Conservation (phyloP, 2,888 invertebrate genomes). For the Diarsia mendica region DNA sequence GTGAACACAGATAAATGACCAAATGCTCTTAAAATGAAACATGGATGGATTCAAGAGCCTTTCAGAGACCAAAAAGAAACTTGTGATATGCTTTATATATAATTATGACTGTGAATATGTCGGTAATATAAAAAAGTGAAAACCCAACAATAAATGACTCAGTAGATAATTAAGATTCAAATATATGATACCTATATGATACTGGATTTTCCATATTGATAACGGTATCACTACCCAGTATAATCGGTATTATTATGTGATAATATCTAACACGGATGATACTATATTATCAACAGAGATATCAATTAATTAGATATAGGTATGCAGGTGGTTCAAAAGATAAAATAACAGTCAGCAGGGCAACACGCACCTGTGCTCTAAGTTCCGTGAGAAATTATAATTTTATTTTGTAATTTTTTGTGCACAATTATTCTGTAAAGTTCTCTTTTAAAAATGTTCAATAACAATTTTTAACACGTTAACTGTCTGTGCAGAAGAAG, state of each 20-base stretch:
- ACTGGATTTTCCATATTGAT: constrained; percentile 1
- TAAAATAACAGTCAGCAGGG: constrained; percentile 26
- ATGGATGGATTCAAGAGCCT: constrained; percentile 24
- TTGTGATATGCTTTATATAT: constrained; percentile 7
- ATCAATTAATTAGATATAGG: constrained; percentile 14
- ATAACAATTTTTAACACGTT: constrained; percentile 15
- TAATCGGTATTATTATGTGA: constrained; percentile 14
- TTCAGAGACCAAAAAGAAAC: constrained; percentile 1
- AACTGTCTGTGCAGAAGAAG: background rate
- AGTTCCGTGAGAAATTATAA: constrained; percentile 16
- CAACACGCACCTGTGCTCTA: constrained; percentile 24
- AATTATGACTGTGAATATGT: constrained; percentile 12
- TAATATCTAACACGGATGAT: constrained; percentile 26
- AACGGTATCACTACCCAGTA: constrained; percentile 7
- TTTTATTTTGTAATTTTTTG: constrained; percentile 18
- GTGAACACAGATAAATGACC: constrained; percentile 24
- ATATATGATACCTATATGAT: background rate
- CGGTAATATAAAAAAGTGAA: background rate
- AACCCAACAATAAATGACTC: constrained; percentile 5
- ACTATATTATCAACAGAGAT: constrained; percentile 5
- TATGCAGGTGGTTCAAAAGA: constrained; percentile 14
- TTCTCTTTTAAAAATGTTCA: constrained; percentile 36
- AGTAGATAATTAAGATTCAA: constrained; percentile 17
- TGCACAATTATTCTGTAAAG: constrained; percentile 41
- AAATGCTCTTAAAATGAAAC: constrained; percentile 43